phyloP scores from a whole-genome alignment of 1,140 invertebrate genomes.

The Pomacea maculata region DNA sequence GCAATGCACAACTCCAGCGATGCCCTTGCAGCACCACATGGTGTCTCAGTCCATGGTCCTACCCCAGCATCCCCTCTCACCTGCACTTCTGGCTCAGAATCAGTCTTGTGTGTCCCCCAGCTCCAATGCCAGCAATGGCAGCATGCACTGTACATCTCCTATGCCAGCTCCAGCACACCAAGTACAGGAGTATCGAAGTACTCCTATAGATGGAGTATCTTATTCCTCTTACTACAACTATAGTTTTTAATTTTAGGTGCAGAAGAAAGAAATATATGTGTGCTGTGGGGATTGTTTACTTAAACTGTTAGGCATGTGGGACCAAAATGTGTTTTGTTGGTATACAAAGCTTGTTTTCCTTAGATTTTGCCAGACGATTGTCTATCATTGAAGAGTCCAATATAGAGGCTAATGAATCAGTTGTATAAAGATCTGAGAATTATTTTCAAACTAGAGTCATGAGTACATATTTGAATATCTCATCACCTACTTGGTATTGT shows the following conservation, averaged over 20 bases:
- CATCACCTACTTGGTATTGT: too few species aligned
- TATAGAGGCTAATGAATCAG: too few species aligned
- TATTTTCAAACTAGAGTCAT: too few species aligned
- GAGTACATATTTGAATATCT: too few species aligned
- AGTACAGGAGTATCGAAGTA: slow-evolving; percentile 1
- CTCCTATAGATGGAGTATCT: not conserved
- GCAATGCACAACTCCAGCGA: not conserved
- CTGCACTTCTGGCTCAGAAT: not conserved
- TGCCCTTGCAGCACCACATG: slow-evolving; percentile 1
- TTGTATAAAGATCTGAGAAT: too few species aligned
- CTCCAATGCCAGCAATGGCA: not conserved
- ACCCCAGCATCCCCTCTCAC: not conserved
- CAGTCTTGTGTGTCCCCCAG: not conserved
- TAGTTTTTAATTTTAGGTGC: not conserved
- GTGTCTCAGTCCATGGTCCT: not conserved
- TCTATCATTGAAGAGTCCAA: too few species aligned
- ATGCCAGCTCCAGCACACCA: not conserved
- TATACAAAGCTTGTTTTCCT: too few species aligned
- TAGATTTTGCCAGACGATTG: too few species aligned
- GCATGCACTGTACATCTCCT: not conserved
- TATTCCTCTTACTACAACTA: slow-evolving; percentile 7
- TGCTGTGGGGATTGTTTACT: too few species aligned
- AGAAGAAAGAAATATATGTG: too few species aligned
- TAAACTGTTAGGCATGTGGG: too few species aligned
- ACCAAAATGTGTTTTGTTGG: too few species aligned